phyloP scores from a whole-genome alignment of 1,140 invertebrate genomes.

The Reticulitermes speratus region DNA sequence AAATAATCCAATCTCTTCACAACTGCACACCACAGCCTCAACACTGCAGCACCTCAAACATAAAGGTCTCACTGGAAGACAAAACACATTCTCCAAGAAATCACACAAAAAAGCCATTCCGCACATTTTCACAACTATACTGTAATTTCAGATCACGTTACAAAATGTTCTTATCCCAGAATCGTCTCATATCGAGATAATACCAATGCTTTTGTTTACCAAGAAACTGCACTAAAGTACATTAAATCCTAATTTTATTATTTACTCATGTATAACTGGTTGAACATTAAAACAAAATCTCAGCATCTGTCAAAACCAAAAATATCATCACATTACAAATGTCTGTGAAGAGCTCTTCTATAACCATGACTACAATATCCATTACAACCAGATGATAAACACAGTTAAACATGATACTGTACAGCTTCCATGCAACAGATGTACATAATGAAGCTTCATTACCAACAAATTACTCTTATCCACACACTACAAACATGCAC shows the following conservation, averaged over 20 bases:
- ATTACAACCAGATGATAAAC: no score
- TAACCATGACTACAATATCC: neutral
- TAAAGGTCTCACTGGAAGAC: no score
- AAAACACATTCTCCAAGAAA: no score
- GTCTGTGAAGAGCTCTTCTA: neutral
- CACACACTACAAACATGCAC: no score
- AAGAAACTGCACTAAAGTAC: neutral
- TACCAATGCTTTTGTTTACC: neutral
- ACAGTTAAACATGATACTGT: no score
- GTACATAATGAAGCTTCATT: no score
- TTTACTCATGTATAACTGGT: neutral
- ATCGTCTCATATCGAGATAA: neutral
- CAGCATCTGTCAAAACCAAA: neutral
- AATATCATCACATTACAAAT: neutral
- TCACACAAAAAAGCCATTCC: neutral
- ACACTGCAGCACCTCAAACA: no score
- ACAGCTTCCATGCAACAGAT: no score
- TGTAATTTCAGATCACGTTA: neutral
- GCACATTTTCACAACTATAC: neutral
- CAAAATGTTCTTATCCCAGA: neutral
- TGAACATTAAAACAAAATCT: neutral
- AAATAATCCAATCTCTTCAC: no score
- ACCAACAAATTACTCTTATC: no score
- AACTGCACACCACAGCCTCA: no score
- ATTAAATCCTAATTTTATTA: constrained; percentile 5